These are phyloP conservation scores for Hyposoter didymator DNA, from an alignment of 2,888 invertebrate genomes.

Conservation along the genomic window DNA sequence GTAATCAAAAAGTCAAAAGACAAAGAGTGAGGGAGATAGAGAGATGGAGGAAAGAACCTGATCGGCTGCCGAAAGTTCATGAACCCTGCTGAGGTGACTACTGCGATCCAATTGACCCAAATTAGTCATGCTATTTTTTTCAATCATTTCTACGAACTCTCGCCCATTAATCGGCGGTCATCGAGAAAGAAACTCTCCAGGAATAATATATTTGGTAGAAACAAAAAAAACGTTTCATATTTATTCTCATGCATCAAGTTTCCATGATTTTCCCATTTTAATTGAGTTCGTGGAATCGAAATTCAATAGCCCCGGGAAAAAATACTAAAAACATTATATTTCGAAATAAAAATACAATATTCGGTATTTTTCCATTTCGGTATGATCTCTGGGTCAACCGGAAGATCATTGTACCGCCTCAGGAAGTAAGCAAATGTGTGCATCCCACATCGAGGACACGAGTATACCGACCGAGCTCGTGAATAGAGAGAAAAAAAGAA, in stretches of 20 bases:
- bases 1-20: constrained; percentile 23
- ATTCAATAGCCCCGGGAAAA: background rate
- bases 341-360: background rate
- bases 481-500: constrained; percentile 15
- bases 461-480: background rate
- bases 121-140: background rate
- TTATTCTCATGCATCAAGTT: background rate
- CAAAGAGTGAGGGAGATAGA: background rate
- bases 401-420: constrained; percentile 47
- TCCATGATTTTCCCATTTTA: background rate
- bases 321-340: background rate
- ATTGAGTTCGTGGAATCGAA: background rate
- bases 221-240: background rate
- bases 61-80: constrained; percentile 14
- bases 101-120: constrained; percentile 15
- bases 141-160: constrained; percentile 7
- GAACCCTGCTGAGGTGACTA: constrained; percentile 2
- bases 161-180: background rate
- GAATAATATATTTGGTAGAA: background rate
- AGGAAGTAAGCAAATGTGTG: constrained; percentile 3
- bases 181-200: background rate
- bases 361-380: background rate
- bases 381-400: constrained; percentile 63
- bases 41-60: background rate
- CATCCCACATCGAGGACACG: background rate